These are phyloP conservation scores for Passer montanus DNA, from an alignment of 2,113 vertebrate species.

Conservation along the genomic window DNA sequence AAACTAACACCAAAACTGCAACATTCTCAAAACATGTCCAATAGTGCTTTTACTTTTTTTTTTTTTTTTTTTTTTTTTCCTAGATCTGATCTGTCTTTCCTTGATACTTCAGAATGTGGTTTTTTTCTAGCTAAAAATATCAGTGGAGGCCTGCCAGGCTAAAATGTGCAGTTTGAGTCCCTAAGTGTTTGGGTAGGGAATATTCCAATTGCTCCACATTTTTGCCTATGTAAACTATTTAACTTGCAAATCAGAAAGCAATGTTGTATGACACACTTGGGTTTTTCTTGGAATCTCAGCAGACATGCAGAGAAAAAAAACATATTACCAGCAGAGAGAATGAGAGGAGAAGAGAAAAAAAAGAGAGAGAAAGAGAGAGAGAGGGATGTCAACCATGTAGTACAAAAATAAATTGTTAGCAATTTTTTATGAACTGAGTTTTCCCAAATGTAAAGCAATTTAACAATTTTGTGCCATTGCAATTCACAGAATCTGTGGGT, in stretches of 20 bases:
- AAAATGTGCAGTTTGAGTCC: slow-evolving; percentile 60
- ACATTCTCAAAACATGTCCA: neutral
- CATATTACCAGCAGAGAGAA: slow-evolving; percentile 23
- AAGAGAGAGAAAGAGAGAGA: neutral
- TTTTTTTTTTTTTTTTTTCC: neutral
- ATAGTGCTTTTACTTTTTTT: neutral
- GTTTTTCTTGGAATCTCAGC: slow-evolving; percentile 65
- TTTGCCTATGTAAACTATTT: slow-evolving; percentile 69
- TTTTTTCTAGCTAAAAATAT: slow-evolving; percentile 42
- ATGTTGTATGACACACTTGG: slow-evolving; percentile 68
- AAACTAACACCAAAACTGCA: neutral
- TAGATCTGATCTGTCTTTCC: slow-evolving; percentile 25
- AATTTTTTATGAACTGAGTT: slow-evolving; percentile 63
- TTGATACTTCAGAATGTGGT: slow-evolving; percentile 19
- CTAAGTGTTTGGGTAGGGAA: slow-evolving; percentile 54
- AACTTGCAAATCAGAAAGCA: slow-evolving; percentile 71
- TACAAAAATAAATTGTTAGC: slow-evolving; percentile 65
- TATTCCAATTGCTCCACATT: slow-evolving; percentile 63
- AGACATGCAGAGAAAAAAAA: slow-evolving; percentile 17
- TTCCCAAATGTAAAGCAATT: slow-evolving; percentile 69
- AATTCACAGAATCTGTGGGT: slow-evolving; percentile 38
- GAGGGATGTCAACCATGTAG: slow-evolving; percentile 50
- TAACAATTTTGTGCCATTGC: slow-evolving; percentile 61
- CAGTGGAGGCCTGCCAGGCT: slow-evolving; percentile 49
- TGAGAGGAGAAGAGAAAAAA: neutral